Conservation (phyloP, 1,140 invertebrate genomes). For the Monochamus saltuarius region DNA sequence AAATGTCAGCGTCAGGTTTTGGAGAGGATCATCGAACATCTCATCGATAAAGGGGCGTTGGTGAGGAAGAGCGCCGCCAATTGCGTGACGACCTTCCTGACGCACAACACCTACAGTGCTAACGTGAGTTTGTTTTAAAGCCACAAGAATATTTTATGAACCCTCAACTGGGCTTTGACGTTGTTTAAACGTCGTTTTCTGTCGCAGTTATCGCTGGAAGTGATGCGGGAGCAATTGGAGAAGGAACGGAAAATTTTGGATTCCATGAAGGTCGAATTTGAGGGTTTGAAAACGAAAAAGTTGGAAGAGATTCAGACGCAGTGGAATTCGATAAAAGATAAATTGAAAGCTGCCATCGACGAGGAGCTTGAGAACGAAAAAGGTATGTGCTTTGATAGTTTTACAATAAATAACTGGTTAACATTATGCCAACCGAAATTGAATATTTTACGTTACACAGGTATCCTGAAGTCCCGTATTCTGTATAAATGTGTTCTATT, state of each 20-base stretch:
- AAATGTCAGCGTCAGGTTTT: slow-evolving; percentile 59
- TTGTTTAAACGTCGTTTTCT: background rate
- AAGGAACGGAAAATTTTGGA: slow-evolving; percentile 26
- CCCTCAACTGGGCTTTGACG: background rate
- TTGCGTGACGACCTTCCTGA: slow-evolving; percentile 43
- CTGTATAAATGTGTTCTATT: background rate
- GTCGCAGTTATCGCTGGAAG: slow-evolving; percentile 38
- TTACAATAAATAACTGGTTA: background rate
- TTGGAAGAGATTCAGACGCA: slow-evolving; percentile 32
- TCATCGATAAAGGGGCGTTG: slow-evolving; percentile 65
- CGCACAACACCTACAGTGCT: slow-evolving; percentile 39
- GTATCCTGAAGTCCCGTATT: background rate
- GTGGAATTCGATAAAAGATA: slow-evolving; percentile 34
- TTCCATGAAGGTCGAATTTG: slow-evolving; percentile 30
- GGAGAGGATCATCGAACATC: slow-evolving; percentile 56
- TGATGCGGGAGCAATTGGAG: slow-evolving; percentile 33
- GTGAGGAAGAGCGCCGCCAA: slow-evolving; percentile 64
- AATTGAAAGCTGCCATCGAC: slow-evolving; percentile 29
- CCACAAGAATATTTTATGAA: background rate
- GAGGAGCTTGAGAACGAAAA: slow-evolving; percentile 30
- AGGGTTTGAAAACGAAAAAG: slow-evolving; percentile 25
- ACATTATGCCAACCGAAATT: no score
- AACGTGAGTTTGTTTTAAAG: slow-evolving; percentile 31
- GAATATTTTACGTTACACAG: background rate
- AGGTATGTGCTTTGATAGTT: slow-evolving; percentile 3